Evolutionary conservation across 2,113 vertebrate genomes (phyloP), one percentile per base, ranked within the genome.

Genomic region (Casuarius casuarius): DNA sequence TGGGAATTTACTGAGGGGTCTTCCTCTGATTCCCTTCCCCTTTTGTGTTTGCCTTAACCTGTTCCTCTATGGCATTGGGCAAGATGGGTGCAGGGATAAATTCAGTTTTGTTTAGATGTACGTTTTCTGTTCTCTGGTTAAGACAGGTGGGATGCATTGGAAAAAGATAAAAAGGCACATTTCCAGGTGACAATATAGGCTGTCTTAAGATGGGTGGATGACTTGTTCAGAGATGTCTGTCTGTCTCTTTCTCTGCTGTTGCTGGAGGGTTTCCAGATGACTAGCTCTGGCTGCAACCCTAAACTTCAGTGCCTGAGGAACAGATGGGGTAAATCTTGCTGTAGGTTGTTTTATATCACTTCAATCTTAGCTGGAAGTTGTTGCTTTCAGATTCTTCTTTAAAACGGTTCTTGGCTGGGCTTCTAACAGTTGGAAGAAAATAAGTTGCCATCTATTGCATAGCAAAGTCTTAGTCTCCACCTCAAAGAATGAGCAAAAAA

Each of bases 401-500:
- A 6, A 52, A 89, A 3, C 44, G 28, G 0, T 35, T 10, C 71
- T 63, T 79, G 49, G 1, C 9, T 83, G 52, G 11, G 16, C 70
- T 79, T 18, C 46, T 76, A 35, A 9, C 7, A 40, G 33, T 28
- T 25, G 42, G 46, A 38, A 35, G 65, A 74, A 26, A 56, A 13
- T 23, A 28, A 67, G 6, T 62, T 5, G 18, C 5, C 0, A 0
- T 61, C 22, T 9, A 6, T 33, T 62, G 11, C 46, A 9, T 17
- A 88, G 82, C 7, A n/a, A n/a, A 4, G 13, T 29, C 89, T 94
- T 26, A 66, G 35, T 5, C 29, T 2, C 84, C 51, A 46, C 5
- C 48, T 76, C 52, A 33, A 35, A 85, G 62, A 28, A 49, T 84
- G 52, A 49, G 74, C 14, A 74, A 4, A n/a, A 72, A 63, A 58